These are phyloP conservation scores for Parascotia fuliginaria DNA, from an alignment of 2,888 invertebrate species.

Conservation along the genomic window DNA sequence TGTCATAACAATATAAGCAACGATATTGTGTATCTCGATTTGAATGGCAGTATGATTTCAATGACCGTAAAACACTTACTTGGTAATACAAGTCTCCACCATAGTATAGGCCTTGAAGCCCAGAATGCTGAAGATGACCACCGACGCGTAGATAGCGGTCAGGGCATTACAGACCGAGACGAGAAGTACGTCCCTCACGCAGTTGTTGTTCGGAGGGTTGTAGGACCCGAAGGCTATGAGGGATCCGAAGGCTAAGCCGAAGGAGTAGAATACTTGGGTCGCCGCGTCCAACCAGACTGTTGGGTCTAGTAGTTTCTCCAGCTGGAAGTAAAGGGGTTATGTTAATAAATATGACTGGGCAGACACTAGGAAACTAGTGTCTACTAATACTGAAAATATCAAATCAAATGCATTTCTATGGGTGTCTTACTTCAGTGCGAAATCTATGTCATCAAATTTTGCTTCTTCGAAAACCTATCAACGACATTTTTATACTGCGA, in stretches of 20 bases:
- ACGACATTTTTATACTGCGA: no score
- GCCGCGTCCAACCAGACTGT: slow-evolving; percentile 98
- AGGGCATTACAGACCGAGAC: slow-evolving; percentile 97
- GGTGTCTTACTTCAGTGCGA: no score
- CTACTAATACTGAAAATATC: no score
- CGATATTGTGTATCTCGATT: no score
- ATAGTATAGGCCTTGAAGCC: slow-evolving; percentile 98
- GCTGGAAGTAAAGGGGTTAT: slow-evolving; percentile 76
- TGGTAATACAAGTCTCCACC: slow-evolving; percentile 92
- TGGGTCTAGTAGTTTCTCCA: slow-evolving; percentile 93
- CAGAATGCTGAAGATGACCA: slow-evolving; percentile 97
- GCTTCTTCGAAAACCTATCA: no score
- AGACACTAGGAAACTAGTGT: no score
- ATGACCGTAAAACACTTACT: slow-evolving; percentile 63
- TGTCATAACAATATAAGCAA: no score
- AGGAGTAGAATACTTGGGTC: slow-evolving; percentile 98
- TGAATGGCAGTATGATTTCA: no score
- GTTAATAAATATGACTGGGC: neutral
- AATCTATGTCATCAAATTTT: no score
- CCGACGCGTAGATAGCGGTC: slow-evolving; percentile 97
- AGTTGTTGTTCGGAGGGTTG: slow-evolving; percentile 97
- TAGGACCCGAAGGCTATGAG: slow-evolving; percentile 98
- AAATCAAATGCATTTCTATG: no score
- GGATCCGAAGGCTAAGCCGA: slow-evolving; percentile 97
- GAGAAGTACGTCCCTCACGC: slow-evolving; percentile 95